Evolutionary conservation across 2,113 vertebrate species (phyloP).

Genomic region (Pampusana beccarii): DNA sequence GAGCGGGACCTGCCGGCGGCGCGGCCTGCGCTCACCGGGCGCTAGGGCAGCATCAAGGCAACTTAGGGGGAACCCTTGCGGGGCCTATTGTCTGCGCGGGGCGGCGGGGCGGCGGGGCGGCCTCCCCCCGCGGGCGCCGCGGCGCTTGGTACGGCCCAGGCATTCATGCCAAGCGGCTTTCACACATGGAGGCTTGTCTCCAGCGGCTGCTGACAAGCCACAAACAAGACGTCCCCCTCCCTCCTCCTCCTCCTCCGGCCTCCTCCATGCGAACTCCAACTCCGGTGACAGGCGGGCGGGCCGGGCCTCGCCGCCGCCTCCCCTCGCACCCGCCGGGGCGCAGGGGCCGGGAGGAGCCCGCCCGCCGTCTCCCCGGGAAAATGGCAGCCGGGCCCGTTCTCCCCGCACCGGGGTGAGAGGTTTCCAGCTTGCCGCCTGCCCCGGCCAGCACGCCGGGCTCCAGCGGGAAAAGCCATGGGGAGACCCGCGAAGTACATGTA

Average conservation of each 20-base stretch:
- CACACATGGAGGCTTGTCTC: constrained; percentile 95
- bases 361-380: constrained; percentile 48
- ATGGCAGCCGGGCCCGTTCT: constrained; percentile 38
- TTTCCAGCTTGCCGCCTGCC: neutral
- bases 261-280: constrained; percentile 75
- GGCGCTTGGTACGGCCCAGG: constrained; percentile 90
- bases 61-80: constrained; percentile 83
- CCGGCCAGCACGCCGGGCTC: neutral
- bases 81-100: constrained; percentile 87
- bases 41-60: constrained; percentile 86
- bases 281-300: constrained; percentile 73
- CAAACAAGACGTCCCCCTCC: constrained; percentile 88
- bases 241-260: constrained; percentile 63
- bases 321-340: neutral
- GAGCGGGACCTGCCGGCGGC: constrained; percentile 59
- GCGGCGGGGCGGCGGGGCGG: constrained; percentile 79
- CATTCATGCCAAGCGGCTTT: constrained; percentile 96
- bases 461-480: neutral
- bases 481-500: neutral
- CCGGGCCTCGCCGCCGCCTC: constrained; percentile 37
- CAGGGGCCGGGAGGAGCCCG: constrained; percentile 61
- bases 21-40: constrained; percentile 81
- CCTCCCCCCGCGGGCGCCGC: constrained; percentile 81
- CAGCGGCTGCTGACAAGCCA: constrained; percentile 96
- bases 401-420: no score